Evolutionary conservation across 2,113 vertebrate genomes (phyloP).

Genomic region (Hemiscyllium ocellatum): DNA sequence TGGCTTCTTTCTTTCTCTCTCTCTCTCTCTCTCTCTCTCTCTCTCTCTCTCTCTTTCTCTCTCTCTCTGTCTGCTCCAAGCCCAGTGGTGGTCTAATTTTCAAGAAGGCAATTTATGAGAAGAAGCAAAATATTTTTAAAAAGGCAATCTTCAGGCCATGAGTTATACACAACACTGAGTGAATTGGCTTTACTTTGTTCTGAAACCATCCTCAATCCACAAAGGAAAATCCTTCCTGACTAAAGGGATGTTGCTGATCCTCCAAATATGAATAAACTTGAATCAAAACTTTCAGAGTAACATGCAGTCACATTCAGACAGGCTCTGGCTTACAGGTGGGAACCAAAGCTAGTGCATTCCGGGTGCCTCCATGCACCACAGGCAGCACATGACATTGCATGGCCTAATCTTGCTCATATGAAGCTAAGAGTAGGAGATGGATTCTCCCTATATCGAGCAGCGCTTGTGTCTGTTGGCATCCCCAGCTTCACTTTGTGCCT

Average conservation of each 20-base stretch:
- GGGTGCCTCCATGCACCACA: no score
- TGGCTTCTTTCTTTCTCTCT: constrained; percentile 49
- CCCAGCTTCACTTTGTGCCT: no score
- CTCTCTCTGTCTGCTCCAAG: constrained; percentile 39
- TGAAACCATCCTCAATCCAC: not conserved
- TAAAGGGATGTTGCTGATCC: not conserved
- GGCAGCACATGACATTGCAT: not conserved
- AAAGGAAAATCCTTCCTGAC: not conserved
- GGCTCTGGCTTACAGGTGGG: not conserved
- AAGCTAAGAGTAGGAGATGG: not conserved
- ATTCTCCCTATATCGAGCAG: not conserved
- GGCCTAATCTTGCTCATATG: not conserved
- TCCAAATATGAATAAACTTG: not conserved
- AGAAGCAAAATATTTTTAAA: constrained; percentile 13
- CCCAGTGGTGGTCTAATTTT: not conserved
- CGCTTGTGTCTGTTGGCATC: not conserved
- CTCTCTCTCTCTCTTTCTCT: constrained; percentile 39
- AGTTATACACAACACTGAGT: not conserved
- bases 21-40: constrained; percentile 35
- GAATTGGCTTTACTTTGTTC: not conserved
- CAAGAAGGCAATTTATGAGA: not conserved
- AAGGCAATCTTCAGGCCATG: not conserved
- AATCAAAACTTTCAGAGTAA: not conserved
- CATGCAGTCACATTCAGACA: not conserved
- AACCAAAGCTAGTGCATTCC: not conserved